Evolutionary conservation across 2,888 invertebrate species (phyloP).

Genomic region (Morpho achilles): DNA sequence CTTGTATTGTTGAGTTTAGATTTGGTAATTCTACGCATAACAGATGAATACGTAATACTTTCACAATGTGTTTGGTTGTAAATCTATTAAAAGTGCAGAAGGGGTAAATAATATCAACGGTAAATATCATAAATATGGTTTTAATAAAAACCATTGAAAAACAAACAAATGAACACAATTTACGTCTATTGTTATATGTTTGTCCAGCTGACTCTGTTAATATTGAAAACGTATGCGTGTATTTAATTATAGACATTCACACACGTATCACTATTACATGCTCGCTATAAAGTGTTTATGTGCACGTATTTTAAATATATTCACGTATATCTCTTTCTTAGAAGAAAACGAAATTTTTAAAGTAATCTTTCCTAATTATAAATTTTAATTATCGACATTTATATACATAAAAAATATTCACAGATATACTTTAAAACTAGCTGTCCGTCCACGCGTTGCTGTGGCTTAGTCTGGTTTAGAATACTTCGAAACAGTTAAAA

Average conservation of each 20-base stretch:
- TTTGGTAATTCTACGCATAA: too few relatives aligned
- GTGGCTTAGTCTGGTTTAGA: too few relatives aligned
- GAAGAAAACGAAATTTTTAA: not conserved
- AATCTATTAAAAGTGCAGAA: too few relatives aligned
- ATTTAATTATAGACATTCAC: constrained; percentile 24
- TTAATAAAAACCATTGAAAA: constrained; percentile 9
- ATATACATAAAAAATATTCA: too few relatives aligned
- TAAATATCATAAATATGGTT: constrained; percentile 17
- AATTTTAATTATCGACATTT: too few relatives aligned
- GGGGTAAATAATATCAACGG: not conserved
- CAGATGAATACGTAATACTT: too few relatives aligned
- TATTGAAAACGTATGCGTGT: constrained; percentile 36
- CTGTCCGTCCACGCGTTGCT: too few relatives aligned
- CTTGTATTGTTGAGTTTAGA: too few relatives aligned
- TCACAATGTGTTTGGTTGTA: too few relatives aligned
- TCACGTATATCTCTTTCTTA: constrained; percentile 18
- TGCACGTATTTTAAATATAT: constrained; percentile 18
- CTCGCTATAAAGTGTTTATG: constrained; percentile 1
- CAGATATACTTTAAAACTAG: too few relatives aligned
- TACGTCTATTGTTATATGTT: constrained; percentile 56
- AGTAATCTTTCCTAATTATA: not conserved
- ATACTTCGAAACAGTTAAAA: too few relatives aligned
- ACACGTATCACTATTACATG: constrained; percentile 13
- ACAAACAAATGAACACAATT: constrained; percentile 33
- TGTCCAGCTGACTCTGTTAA: constrained; percentile 56